Conservation (phyloP, 2,888 invertebrate genomes). For the Watsonalla cultraria region DNA sequence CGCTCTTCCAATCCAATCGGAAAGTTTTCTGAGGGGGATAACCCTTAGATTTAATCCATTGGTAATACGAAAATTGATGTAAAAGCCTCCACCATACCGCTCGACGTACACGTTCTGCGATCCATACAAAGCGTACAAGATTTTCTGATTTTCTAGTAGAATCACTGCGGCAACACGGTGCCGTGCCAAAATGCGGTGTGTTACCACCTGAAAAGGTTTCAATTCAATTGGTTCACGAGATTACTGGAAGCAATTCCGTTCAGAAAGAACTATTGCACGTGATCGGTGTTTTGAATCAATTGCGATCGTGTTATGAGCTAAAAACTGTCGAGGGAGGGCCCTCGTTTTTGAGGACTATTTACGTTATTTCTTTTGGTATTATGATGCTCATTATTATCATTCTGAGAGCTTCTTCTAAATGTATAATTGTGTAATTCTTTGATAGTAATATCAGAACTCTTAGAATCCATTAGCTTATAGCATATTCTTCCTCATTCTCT, state of each 20-base stretch:
- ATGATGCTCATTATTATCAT: not conserved
- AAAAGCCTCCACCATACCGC: slow-evolving; percentile 59
- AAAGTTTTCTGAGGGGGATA: slow-evolving; percentile 62
- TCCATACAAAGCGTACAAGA: slow-evolving; percentile 64
- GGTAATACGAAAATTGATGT: slow-evolving; percentile 78
- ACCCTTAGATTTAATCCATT: slow-evolving; percentile 75
- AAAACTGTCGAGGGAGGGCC: slow-evolving; percentile 35
- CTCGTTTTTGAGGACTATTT: slow-evolving; percentile 53
- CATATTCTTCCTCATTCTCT: no score
- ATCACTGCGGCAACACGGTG: slow-evolving; percentile 47
- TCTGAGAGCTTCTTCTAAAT: not conserved
- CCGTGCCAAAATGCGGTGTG: slow-evolving; percentile 59
- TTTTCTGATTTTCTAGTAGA: slow-evolving; percentile 61
- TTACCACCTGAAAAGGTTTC: slow-evolving; percentile 58
- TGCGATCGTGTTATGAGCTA: slow-evolving; percentile 32
- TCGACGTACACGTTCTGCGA: slow-evolving; percentile 42
- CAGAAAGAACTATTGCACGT: slow-evolving; percentile 73
- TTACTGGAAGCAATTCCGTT: slow-evolving; percentile 73
- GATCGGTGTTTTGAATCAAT: slow-evolving; percentile 46
- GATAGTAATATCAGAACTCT: no score
- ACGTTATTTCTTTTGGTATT: slow-evolving; percentile 37
- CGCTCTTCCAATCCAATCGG: slow-evolving; percentile 64
- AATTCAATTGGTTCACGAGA: slow-evolving; percentile 57
- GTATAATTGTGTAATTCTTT: no score
- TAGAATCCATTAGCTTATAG: no score